Conservation (phyloP, 1,140 invertebrate species). For the Hylaeus anthracinus region DNA sequence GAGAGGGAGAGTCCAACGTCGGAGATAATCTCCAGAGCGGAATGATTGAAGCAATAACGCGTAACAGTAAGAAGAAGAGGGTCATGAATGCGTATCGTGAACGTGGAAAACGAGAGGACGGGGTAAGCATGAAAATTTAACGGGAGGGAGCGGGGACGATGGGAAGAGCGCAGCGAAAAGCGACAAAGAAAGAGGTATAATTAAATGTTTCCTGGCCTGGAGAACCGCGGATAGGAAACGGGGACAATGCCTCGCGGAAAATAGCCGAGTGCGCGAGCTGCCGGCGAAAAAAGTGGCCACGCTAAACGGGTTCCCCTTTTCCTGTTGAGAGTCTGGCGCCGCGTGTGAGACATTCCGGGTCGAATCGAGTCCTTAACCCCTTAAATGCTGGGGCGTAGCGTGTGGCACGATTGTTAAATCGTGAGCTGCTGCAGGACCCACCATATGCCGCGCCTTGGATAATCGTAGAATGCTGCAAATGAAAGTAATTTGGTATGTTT, state of each 20-base stretch:
- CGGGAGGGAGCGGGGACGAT: not conserved
- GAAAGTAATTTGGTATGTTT: no score
- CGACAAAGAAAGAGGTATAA: conserved; percentile 20
- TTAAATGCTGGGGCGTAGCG: no score
- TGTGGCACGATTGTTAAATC: no score
- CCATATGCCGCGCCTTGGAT: no score
- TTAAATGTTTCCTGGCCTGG: conserved; percentile 29
- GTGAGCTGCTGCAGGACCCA: no score
- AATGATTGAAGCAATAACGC: conserved; percentile 47
- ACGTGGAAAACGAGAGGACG: not conserved
- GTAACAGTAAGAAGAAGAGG: not conserved
- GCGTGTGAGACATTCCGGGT: not conserved
- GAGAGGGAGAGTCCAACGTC: not conserved
- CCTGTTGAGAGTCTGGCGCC: not conserved
- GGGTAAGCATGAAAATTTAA: conserved; percentile 27
- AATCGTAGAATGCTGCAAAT: no score
- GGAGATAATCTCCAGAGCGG: conserved; percentile 25
- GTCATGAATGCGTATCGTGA: conserved; percentile 25
- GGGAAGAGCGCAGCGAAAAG: not conserved
- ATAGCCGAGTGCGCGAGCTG: not conserved
- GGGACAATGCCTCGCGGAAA: conserved; percentile 17
- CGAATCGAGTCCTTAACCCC: not conserved
- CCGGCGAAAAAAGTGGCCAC: conserved; percentile 5
- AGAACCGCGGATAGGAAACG: not conserved
- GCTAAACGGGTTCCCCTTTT: not conserved